Evolutionary conservation across 2,797 vertebrate species (phyloP).

Genomic region (Crenuchus spilurus): DNA sequence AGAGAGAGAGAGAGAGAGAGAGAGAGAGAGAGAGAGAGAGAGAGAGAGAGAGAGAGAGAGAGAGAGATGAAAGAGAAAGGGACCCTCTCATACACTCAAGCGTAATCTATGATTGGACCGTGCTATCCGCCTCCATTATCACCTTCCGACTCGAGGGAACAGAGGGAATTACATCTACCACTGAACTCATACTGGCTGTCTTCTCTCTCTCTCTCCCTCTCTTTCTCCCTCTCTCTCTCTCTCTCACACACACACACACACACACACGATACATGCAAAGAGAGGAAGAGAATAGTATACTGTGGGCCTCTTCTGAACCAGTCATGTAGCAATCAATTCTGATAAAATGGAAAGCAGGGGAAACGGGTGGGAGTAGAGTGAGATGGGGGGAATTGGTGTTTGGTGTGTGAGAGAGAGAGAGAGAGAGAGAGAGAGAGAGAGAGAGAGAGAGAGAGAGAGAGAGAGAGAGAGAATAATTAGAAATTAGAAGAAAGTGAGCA

Average conservation of each 20-base stretch:
- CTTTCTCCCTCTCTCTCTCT: constrained; percentile 27
- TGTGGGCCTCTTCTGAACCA: constrained; percentile 48
- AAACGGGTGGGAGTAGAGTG: constrained; percentile 39
- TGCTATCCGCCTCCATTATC: constrained; percentile 57
- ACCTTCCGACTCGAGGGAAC: constrained; percentile 51
- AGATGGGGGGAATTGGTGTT: too few relatives aligned
- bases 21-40: background rate
- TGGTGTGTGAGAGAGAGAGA: constrained; percentile 51
- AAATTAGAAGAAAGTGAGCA: background rate
- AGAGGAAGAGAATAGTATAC: constrained; percentile 53
- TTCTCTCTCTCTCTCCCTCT: constrained; percentile 15
- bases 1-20: background rate
- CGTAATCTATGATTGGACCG: constrained; percentile 47
- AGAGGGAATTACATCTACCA: constrained; percentile 47
- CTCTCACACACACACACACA: constrained; percentile 25
- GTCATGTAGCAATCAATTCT: constrained; percentile 52
- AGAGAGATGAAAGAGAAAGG: constrained; percentile 40
- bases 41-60: constrained; percentile 13
- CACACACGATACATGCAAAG: constrained; percentile 32
- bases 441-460: constrained; percentile 35
- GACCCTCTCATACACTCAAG: constrained; percentile 50
- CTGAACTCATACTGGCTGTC: constrained; percentile 39
- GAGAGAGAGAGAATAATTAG: constrained; percentile 8
- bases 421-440: constrained; percentile 11
- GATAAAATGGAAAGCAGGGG: constrained; percentile 53